Evolutionary conservation across 2,113 vertebrate genomes (phyloP), one percentile per base, ranked within the genome.

Genomic region (Dicerorhinus sumatrensis): DNA sequence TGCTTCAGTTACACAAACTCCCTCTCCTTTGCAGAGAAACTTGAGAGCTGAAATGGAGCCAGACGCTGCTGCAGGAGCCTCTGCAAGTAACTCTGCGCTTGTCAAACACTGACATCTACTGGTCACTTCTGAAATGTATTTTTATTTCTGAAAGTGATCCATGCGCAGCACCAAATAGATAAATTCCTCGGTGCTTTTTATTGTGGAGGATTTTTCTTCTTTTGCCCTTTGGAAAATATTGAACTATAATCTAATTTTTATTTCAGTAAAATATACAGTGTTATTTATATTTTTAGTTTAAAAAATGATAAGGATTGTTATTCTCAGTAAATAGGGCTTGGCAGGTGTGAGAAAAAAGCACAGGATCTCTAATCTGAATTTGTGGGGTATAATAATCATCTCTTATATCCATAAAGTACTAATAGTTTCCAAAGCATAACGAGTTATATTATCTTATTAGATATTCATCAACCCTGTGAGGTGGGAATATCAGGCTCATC

Each of bases 61-160:
- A 98, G 89, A 97, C 85, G 96, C 95, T 67, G 97, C 87, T 33
- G 82, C 93, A 20, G 98, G 81, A 97, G 65, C 29, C 21, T 21
- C 88, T 42, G 91, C 1, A 17, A 72, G 33, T 0, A 91, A 81
- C 72, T 75, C 80, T 98, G 98, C 0, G 21, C 98, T 95, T 98
- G 98, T 98, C 98, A 97, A 99, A 99, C 97, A 98, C 98, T 99
- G 99, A 98, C 99, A 99, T 98, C 99, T 99, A 99, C 98, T 98
- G 99, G 97, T 97, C 31, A 2, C 1, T 92, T 76, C 39, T 51
- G 58, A 89, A 93, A 94, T n/a, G 11, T 39, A 23, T 20, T 42
- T 76, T 84, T 79, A n/a, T 92, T 96, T 84, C 89, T 29, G 48
- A 92, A 90, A 93, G 48, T 2, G 39, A 36, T 65, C 79, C 29